A percentile compares a stretch with the other conserved stretches of the same genome.
These are phyloP conservation scores for Macrotrachela quadricornifera DNA, from an alignment of 1,140 invertebrate species.

Conservation along the genomic window DNA sequence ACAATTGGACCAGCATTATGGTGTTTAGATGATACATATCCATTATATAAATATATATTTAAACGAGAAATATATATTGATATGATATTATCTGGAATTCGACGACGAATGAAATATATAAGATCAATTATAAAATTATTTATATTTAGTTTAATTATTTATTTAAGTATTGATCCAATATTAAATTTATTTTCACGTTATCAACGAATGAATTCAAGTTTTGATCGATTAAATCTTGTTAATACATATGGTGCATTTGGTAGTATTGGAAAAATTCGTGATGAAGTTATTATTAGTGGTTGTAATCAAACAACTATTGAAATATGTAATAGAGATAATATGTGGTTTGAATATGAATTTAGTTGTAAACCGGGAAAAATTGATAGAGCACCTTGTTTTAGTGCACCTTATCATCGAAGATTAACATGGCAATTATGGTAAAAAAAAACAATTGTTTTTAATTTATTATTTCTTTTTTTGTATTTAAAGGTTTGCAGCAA, in stretches of 20 bases:
- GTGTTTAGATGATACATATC: slow-evolving; percentile 28
- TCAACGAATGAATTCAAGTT: slow-evolving; percentile 33
- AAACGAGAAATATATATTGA: no score
- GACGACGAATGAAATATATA: no score
- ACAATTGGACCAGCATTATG: slow-evolving; percentile 30
- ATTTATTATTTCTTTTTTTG: background rate
- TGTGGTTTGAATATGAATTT: slow-evolving; percentile 33
- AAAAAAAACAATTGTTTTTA: background rate
- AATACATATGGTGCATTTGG: slow-evolving; percentile 35
- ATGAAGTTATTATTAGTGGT: slow-evolving; percentile 29
- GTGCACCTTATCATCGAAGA: slow-evolving; percentile 32
- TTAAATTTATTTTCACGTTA: slow-evolving; percentile 28
- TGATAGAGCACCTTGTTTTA: slow-evolving; percentile 24
- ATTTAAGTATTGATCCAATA: slow-evolving; percentile 31
- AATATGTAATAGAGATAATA: slow-evolving; percentile 12
- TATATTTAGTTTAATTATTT: slow-evolving; percentile 20
- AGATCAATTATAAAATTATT: slow-evolving; percentile 17
- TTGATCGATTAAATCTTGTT: slow-evolving; percentile 30
- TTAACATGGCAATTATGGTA: slow-evolving; percentile 32
- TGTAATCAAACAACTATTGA: slow-evolving; percentile 24
- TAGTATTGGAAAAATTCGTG: slow-evolving; percentile 29
- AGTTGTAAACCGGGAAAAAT: slow-evolving; percentile 32
- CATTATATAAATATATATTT: no score
- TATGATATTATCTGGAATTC: no score
- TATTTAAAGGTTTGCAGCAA: slow-evolving; percentile 25